Conservation (phyloP, 2,888 invertebrate species). For the Coronaproctus castanopsis region DNA sequence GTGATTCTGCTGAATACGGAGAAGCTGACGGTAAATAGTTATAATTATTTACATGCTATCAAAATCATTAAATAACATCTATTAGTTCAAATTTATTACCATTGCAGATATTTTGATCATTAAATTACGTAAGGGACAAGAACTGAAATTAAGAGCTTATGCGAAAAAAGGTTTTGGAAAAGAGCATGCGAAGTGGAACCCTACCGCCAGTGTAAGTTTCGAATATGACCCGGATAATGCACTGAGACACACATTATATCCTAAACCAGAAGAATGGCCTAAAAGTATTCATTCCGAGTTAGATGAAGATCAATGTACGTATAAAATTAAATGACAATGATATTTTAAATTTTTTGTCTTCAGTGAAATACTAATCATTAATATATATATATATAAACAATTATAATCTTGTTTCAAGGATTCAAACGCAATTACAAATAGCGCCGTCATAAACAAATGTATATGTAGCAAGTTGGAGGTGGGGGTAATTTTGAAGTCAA, state of each 20-base stretch:
- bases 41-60: background rate
- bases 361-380: background rate
- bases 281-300: conserved; percentile 91
- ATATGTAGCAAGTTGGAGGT: no score
- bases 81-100: background rate
- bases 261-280: conserved; percentile 97
- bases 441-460: no score
- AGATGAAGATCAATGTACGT: conserved; percentile 66
- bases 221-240: conserved; percentile 99
- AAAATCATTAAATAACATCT: background rate
- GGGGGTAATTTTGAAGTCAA: conserved; percentile 4
- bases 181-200: conserved; percentile 99
- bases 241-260: conserved; percentile 83
- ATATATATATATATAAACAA: no score
- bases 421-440: background rate
- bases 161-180: conserved; percentile 95
- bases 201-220: conserved; percentile 92
- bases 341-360: background rate
- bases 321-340: background rate
- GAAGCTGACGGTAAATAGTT: conserved; percentile 81
- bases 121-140: conserved; percentile 63
- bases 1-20: conserved; percentile 82
- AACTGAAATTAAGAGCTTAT: conserved; percentile 80
- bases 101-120: conserved; percentile 42
- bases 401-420: no score